Evolutionary conservation across 2,888 invertebrate species (phyloP).

Genomic region (Leptinotarsa peninsularis): DNA sequence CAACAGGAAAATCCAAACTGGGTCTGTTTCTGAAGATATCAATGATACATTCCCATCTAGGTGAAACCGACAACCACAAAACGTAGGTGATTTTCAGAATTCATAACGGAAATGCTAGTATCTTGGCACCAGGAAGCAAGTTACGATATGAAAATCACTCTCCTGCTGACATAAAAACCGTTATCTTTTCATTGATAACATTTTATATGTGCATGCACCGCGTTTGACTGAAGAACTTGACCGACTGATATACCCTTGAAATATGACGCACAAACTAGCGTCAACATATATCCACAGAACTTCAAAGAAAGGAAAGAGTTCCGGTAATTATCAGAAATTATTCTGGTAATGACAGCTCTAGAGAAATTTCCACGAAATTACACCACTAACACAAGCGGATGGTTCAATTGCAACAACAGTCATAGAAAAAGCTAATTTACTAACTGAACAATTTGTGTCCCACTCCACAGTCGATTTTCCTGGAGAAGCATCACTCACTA

Average conservation of each 20-base stretch:
- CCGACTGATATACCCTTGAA: neutral
- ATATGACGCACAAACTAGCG: neutral
- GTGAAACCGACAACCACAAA: neutral
- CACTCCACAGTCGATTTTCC: no score
- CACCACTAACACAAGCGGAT: no score
- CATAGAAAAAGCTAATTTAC: no score
- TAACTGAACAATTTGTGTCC: no score
- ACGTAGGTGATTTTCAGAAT: constrained; percentile 14
- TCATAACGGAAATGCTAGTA: neutral
- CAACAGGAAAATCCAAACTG: no score
- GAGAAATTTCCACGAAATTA: no score
- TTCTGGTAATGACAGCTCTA: no score
- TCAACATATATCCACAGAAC: neutral
- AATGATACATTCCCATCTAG: neutral
- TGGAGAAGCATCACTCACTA: no score
- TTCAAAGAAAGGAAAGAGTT: no score
- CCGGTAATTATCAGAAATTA: no score
- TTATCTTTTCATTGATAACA: neutral
- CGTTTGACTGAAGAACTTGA: neutral
- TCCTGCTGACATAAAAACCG: constrained; percentile 1
- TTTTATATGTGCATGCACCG: neutral
- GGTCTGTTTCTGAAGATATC: no score
- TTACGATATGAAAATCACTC: neutral
- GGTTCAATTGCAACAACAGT: no score
- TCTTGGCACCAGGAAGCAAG: neutral